Evolutionary conservation across 92 coral and sea anemone genomes (phyloP), one percentile per base, ranked within the genome.

Genomic region (Heliopora coerulea): DNA sequence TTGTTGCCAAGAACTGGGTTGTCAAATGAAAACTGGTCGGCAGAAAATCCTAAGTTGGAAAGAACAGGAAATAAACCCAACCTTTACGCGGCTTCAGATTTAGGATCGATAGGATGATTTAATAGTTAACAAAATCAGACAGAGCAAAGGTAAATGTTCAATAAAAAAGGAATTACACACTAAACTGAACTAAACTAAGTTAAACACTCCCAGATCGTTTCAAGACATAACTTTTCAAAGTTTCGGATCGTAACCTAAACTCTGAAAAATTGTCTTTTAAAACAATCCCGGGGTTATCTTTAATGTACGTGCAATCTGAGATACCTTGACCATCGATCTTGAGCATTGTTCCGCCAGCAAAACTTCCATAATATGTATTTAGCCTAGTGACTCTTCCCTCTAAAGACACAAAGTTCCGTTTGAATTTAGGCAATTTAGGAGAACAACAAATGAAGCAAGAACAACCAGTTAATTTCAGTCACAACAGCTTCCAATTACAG

Each of bases 1-100:
- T 65, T 73, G 68, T 90, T 90, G 69, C 91, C 96, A 56, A 87
- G 70, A 33, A 76, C 69, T 23, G 91, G 84, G 37, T 87, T 66
- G 64, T 79, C 68, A 50, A 79, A 69, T 64, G 88, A 83, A 72
- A 90, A 90, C 85, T 87, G 96, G 46, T 79, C 82, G 14, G 79
- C 56, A 33, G 96, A 87, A 68, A 90, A 90, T 6, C 96, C 96
- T 90, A 41, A 19, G 59, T 50, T 8, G 46, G 50, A 40, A 63
- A 44, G 19, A 0, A 13, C 24, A 3, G 29, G 34, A 20, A 18
- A 34, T 13, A 26, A 30, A 35, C 19, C n/a, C n/a, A 27, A 32
- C 49, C 1, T 60, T 26, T 3, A 20, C 3, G 10, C n/a, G 3
- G 35, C 23, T 15, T 50, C 7, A 5, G 26, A 50, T 50, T 50